These are phyloP conservation scores for Metallyticus violacea DNA, from an alignment of 2,888 invertebrate species.

Conservation along the genomic window DNA sequence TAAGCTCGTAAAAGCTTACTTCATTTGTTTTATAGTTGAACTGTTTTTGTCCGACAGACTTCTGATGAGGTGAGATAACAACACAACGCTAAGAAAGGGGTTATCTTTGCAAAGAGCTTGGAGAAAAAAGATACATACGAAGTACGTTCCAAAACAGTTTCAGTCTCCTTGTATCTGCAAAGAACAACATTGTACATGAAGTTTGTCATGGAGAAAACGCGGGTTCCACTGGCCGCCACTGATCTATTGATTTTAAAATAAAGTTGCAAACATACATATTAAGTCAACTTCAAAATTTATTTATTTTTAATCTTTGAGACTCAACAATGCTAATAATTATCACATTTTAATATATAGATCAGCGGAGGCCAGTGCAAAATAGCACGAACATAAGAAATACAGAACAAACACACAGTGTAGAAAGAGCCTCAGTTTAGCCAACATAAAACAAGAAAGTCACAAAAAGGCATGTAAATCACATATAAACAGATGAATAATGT, in stretches of 20 bases:
- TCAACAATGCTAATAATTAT: too few relatives aligned
- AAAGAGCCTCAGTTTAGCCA: too few relatives aligned
- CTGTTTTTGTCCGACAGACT: background rate
- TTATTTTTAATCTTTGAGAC: too few relatives aligned
- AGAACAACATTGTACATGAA: conserved; percentile 49
- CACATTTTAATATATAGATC: background rate
- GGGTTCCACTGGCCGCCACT: background rate
- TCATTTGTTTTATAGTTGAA: too few relatives aligned
- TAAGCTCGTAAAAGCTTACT: too few relatives aligned
- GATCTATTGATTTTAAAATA: background rate
- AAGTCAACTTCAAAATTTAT: background rate
- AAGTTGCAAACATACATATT: background rate
- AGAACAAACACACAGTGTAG: too few relatives aligned
- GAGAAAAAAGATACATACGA: conserved; percentile 68
- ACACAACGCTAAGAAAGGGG: background rate
- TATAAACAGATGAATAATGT: too few relatives aligned
- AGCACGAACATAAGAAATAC: background rate
- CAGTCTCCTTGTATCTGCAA: conserved; percentile 84
- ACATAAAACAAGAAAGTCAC: too few relatives aligned
- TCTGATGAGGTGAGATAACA: background rate
- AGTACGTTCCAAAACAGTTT: conserved; percentile 70
- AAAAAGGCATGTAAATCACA: too few relatives aligned
- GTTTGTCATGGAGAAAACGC: background rate
- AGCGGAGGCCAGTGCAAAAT: background rate
- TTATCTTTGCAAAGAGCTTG: conserved; percentile 44